Evolutionary conservation across 2,113 vertebrate genomes (phyloP).

Genomic region (Micronycteris hirsuta): DNA sequence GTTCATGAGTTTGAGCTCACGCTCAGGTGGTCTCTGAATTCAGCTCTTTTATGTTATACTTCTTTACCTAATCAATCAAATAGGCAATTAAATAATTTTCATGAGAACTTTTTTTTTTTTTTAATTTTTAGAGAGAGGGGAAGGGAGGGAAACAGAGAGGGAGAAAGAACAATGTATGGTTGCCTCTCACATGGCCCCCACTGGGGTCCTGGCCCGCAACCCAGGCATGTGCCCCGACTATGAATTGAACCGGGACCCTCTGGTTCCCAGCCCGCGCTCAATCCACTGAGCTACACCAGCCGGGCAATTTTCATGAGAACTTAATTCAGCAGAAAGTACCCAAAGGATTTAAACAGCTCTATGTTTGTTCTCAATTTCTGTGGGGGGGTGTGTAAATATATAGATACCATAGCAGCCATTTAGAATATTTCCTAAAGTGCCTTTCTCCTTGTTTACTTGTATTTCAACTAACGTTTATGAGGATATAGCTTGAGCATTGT

Average conservation of each 20-base stretch:
- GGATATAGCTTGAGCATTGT: neutral
- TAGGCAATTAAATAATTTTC: neutral
- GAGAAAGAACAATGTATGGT: no score
- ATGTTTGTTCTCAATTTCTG: neutral
- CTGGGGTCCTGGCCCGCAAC: no score
- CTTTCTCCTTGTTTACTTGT: neutral
- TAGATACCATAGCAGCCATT: neutral
- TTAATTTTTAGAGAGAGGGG: no score
- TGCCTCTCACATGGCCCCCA: no score
- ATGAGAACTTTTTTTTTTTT: conserved; percentile 53
- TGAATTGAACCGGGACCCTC: no score
- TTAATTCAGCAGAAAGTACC: conserved; percentile 50
- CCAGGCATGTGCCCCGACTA: no score
- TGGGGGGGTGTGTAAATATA: neutral
- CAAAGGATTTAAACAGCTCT: conserved; percentile 10
- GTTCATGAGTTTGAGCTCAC: neutral
- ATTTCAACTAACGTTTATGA: conserved; percentile 29
- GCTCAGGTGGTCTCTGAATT: neutral
- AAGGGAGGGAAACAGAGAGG: no score
- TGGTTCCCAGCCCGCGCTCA: no score
- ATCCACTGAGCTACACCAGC: no score
- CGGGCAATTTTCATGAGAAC: conserved; percentile 43
- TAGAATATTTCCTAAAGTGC: neutral
- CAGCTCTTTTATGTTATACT: neutral
- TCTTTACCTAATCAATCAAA: neutral